Percentiles rank a stretch among this genome's conserved stretches.
Evolutionary conservation across 2,113 vertebrate species (phyloP).

Genomic region (Rhabdomys dilectus): DNA sequence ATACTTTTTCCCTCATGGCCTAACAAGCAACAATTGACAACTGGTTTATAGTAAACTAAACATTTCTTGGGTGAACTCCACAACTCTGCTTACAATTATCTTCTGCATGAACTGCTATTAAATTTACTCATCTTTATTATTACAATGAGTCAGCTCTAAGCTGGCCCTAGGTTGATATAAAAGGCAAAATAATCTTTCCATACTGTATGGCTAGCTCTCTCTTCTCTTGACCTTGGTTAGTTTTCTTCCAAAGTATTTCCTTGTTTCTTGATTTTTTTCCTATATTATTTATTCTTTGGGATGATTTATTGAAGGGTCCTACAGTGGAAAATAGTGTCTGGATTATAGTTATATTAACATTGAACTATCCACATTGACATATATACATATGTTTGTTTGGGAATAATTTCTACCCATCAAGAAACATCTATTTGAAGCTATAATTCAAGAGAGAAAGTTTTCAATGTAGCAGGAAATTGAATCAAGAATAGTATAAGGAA

Average conservation of each 20-base stretch:
- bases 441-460: background rate
- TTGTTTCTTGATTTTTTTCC: background rate
- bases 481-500: background rate
- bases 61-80: background rate
- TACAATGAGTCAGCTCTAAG: background rate
- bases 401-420: background rate
- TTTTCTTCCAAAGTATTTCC: background rate
- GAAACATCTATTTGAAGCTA: background rate
- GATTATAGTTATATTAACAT: background rate
- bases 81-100: background rate
- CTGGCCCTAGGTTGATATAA: background rate
- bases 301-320: background rate
- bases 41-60: slow-evolving; percentile 43
- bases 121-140: slow-evolving; percentile 25
- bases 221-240: background rate
- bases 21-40: slow-evolving; percentile 40
- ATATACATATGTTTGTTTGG: background rate
- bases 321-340: background rate
- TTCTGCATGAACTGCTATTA: slow-evolving; percentile 14
- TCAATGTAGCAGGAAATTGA: background rate
- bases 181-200: background rate
- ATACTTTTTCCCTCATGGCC: background rate
- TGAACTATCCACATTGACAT: background rate
- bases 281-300: background rate
- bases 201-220: background rate